Conservation (phyloP, 2,113 vertebrate species). For the Salvator merianae region DNA sequence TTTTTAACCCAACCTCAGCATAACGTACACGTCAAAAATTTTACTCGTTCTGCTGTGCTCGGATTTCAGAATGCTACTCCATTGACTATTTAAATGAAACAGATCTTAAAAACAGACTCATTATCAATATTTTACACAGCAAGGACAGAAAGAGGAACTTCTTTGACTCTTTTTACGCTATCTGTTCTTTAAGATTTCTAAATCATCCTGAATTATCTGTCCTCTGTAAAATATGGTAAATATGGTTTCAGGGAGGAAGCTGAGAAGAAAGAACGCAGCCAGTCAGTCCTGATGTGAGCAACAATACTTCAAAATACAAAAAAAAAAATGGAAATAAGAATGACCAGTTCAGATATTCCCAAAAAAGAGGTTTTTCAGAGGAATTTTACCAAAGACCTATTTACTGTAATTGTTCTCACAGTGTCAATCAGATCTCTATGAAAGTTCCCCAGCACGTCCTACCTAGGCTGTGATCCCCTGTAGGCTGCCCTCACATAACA, state of each 20-base stretch:
- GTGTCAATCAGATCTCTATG: too few relatives aligned
- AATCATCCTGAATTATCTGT: not conserved
- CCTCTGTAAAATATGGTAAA: too few relatives aligned
- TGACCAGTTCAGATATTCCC: too few relatives aligned
- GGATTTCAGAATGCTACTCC: not conserved
- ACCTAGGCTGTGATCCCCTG: not conserved
- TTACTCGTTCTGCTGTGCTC: not conserved
- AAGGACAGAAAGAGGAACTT: not conserved
- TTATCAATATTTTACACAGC: not conserved
- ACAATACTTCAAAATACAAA: too few relatives aligned
- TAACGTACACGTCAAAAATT: not conserved
- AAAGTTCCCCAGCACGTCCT: too few relatives aligned
- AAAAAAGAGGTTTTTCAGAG: too few relatives aligned
- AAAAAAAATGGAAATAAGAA: too few relatives aligned
- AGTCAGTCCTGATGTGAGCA: too few relatives aligned
- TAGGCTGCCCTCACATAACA: not conserved
- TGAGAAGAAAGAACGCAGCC: not conserved
- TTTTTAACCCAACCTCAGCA: not conserved
- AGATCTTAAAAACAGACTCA: not conserved
- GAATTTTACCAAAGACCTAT: too few relatives aligned
- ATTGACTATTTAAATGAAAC: not conserved
- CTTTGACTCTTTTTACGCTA: not conserved
- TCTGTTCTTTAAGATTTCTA: not conserved
- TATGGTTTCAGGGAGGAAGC: not conserved
- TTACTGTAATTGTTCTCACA: too few relatives aligned